phyloP scores from a whole-genome alignment of 1,140 invertebrate genomes.

The Drosophila leontia region DNA sequence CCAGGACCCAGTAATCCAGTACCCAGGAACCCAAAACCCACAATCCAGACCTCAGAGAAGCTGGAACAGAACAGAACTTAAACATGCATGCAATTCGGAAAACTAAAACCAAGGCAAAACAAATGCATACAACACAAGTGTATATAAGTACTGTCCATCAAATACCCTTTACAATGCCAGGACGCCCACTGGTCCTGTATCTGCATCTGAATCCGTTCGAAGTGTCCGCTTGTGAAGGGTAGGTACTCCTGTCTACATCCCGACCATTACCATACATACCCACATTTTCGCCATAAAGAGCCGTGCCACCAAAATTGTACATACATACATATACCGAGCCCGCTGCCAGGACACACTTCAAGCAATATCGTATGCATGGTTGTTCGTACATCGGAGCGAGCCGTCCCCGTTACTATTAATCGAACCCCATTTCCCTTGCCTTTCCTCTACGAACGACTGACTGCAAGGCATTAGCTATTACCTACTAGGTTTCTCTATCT shows the following conservation, averaged over 20 bases:
- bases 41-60: constrained; percentile 14
- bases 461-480: constrained; percentile 2
- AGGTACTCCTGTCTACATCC: constrained; percentile 34
- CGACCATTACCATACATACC: constrained; percentile 15
- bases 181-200: neutral
- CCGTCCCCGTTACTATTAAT: constrained; percentile 17
- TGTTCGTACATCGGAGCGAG: constrained; percentile 28
- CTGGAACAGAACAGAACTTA: constrained; percentile 13
- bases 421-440: constrained; percentile 3
- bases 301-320: constrained; percentile 47
- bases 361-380: constrained; percentile 55
- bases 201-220: constrained; percentile 35
- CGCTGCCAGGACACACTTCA: constrained; percentile 44
- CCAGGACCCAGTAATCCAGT: neutral
- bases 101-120: constrained; percentile 21
- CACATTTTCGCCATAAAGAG: constrained; percentile 5
- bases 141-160: constrained; percentile 21
- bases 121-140: constrained; percentile 16
- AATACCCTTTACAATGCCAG: constrained; percentile 27
- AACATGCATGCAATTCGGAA: constrained; percentile 35
- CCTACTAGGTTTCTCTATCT: constrained; percentile 32
- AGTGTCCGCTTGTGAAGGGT: constrained; percentile 41
- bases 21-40: constrained; percentile 7
- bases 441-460: neutral
- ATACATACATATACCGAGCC: constrained; percentile 34